These are phyloP conservation scores for Microhierax caerulescens DNA, from an alignment of 2,797 vertebrate species.

Conservation along the genomic window DNA sequence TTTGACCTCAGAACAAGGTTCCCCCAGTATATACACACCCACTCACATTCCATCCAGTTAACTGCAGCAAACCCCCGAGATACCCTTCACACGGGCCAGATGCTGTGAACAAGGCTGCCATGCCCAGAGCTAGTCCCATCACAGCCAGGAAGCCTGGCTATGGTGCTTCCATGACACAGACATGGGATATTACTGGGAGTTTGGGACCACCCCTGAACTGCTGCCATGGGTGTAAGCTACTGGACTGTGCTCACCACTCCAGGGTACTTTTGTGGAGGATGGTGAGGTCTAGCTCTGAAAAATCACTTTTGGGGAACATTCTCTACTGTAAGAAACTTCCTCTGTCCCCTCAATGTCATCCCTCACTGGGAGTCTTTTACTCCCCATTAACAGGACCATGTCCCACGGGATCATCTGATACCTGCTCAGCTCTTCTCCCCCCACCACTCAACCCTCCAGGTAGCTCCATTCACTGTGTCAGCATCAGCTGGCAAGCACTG, in stretches of 20 bases:
- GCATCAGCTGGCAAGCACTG: neutral
- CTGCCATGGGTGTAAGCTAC: neutral
- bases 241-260: neutral
- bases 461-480: accelerated
- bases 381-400: neutral
- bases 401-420: accelerated
- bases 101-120: neutral
- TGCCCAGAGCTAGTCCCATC: neutral
- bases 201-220: neutral
- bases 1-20: neutral
- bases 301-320: neutral
- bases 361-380: neutral
- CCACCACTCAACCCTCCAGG: neutral
- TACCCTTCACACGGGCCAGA: neutral
- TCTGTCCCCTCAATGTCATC: neutral
- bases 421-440: neutral
- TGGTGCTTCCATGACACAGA: neutral
- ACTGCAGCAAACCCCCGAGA: neutral
- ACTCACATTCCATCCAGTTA: neutral
- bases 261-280: neutral
- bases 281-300: neutral
- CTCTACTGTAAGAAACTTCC: neutral
- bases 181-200: neutral
- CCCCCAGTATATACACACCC: neutral
- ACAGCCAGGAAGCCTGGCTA: neutral